Evolutionary conservation across 2,888 invertebrate species (phyloP).

Genomic region (Pedicia rivosa): DNA sequence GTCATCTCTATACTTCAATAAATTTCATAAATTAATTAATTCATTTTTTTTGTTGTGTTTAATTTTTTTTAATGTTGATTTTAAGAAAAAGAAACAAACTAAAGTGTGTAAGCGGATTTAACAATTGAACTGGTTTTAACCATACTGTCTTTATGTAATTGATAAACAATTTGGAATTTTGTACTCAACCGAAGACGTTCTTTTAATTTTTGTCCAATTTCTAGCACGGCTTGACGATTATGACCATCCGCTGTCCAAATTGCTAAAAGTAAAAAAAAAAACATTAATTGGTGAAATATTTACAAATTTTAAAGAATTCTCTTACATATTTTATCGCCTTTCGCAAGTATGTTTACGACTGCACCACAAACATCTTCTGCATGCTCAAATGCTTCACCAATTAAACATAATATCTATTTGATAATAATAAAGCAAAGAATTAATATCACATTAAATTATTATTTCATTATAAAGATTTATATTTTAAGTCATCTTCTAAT

Average conservation of each 20-base stretch:
- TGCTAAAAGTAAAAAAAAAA: slow-evolving; percentile 29
- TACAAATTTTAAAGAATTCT: slow-evolving; percentile 7
- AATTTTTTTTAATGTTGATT: too few species aligned
- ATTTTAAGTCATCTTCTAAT: too few species aligned
- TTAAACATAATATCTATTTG: slow-evolving; percentile 58
- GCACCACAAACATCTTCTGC: slow-evolving; percentile 93
- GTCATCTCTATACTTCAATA: too few species aligned
- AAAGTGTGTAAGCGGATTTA: slow-evolving; percentile 41
- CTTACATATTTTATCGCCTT: slow-evolving; percentile 83
- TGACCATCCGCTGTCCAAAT: slow-evolving; percentile 83
- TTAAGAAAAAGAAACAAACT: too few species aligned
- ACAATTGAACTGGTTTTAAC: slow-evolving; percentile 67
- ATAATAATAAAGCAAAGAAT: slow-evolving; percentile 6
- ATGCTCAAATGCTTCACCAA: slow-evolving; percentile 93
- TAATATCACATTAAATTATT: too few species aligned
- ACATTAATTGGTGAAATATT: neutral
- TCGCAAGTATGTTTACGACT: slow-evolving; percentile 84
- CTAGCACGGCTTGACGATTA: slow-evolving; percentile 60
- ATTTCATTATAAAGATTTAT: too few species aligned
- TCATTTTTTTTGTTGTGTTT: too few species aligned
- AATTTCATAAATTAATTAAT: too few species aligned
- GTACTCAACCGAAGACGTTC: slow-evolving; percentile 59
- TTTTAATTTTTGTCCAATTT: slow-evolving; percentile 80
- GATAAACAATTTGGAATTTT: slow-evolving; percentile 45
- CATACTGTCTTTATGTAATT: slow-evolving; percentile 74